Evolutionary conservation across 2,113 vertebrate species (phyloP), one percentile per base, ranked within the genome.

Genomic region (Dicerorhinus sumatrensis): DNA sequence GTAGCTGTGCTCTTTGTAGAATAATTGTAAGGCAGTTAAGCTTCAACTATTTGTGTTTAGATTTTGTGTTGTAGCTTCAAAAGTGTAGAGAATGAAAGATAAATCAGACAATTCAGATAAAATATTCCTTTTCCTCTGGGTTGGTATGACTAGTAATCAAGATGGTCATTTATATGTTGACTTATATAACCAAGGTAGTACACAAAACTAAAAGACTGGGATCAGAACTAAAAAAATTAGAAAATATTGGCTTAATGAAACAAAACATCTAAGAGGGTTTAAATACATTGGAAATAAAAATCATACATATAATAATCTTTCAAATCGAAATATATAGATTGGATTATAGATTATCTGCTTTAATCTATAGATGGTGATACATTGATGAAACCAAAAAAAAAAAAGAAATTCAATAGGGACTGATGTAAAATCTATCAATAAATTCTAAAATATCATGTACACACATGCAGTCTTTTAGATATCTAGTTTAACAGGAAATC

Each of bases 1-100:
- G 67, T 67, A 77, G 36, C 69, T 81, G 9, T 93, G 13, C 29
- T 92, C 33, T 46, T 94, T 76, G 29, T 83, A 67, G 31, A 96
- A 87, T 90, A 96, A 89, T 85, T 96, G 4, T 96, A 79, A 70
- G 70, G 84, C n/a, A 91, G 62, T 91, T 51, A 92, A 83, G 25
- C 39, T 85, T 84, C 12, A 93, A 77, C 73, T 88, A 21, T 96
- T 95, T 94, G 36, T 23, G 63, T 90, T 96, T 75, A 85, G 51
- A 46, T 65, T 89, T 85, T 88, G 11, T 96, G 13, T 18, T 63
- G 5, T 39, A 93, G 42, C 48, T 81, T 8, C 27, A 67, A 63
- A 97, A 46, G 25, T 88, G 91, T 65, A 63, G 31, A 95, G 39
- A 72, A 72, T 91, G 58, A 51, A 96, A 94, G 36, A 48, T 84